Conservation (phyloP, 1,140 invertebrate species). For the Doryteuthis pealeii region DNA sequence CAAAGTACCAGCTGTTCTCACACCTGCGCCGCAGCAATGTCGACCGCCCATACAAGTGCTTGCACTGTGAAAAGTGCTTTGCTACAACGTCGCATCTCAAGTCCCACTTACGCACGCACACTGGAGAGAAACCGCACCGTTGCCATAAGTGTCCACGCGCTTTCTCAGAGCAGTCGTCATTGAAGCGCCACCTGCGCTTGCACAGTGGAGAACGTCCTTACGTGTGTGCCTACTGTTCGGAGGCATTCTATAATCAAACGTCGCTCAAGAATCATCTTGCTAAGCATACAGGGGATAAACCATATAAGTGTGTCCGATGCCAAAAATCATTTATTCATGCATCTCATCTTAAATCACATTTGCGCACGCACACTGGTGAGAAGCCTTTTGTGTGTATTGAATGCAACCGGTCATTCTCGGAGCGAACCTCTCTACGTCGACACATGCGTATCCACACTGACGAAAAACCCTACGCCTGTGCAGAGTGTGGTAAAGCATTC, state of each 20-base stretch:
- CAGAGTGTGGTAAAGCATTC: conserved; percentile 14
- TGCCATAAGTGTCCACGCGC: conserved; percentile 79
- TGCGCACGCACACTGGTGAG: conserved; percentile 84
- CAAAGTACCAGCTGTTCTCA: background rate
- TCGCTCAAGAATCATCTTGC: conserved; percentile 30
- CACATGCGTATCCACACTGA: conserved; percentile 23
- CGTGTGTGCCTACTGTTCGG: conserved; percentile 83
- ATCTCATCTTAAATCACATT: conserved; percentile 64
- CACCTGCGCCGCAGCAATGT: background rate
- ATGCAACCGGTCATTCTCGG: conserved; percentile 72
- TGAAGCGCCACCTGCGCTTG: conserved; percentile 73
- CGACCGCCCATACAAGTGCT: conserved; percentile 49
- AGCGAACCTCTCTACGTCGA: conserved; percentile 36
- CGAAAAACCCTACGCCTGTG: conserved; percentile 32
- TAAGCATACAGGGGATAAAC: conserved; percentile 32
- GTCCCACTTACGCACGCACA: conserved; percentile 53
- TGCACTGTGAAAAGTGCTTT: conserved; percentile 52
- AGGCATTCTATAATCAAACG: conserved; percentile 60
- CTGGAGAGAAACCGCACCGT: conserved; percentile 49
- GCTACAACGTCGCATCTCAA: conserved; percentile 38
- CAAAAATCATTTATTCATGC: conserved; percentile 26
- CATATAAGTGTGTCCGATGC: conserved; percentile 38
- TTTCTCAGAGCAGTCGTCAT: conserved; percentile 73
- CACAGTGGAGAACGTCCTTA: conserved; percentile 86
- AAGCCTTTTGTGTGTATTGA: conserved; percentile 83